These are phyloP conservation scores for Pachymerium ferrugineum DNA, from an alignment of 2,888 invertebrate species.

Conservation along the genomic window DNA sequence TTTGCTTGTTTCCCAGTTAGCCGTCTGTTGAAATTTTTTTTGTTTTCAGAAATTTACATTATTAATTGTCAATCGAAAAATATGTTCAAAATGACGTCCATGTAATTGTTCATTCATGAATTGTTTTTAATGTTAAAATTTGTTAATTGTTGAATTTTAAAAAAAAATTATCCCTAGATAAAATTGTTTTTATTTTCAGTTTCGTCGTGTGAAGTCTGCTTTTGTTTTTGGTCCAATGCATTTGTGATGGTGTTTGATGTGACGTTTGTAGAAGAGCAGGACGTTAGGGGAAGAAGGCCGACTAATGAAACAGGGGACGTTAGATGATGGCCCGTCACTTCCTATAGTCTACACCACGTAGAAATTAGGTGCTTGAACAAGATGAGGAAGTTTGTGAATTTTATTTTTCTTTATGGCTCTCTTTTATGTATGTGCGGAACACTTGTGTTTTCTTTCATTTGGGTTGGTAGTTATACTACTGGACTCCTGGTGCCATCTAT, in stretches of 20 bases:
- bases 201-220: background rate
- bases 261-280: background rate
- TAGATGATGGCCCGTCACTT: background rate
- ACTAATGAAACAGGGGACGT: conserved; percentile 24
- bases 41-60: too few species aligned
- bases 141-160: too few species aligned
- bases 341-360: background rate
- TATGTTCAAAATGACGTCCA: too few species aligned
- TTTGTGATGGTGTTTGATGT: background rate
- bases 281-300: background rate
- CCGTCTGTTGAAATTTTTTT: background rate
- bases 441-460: too few species aligned
- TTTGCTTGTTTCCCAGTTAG: background rate
- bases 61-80: too few species aligned
- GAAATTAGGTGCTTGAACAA: background rate
- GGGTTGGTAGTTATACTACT: too few species aligned
- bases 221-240: background rate
- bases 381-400: too few species aligned
- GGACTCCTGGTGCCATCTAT: too few species aligned
- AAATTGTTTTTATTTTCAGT: background rate
- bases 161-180: too few species aligned
- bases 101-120: background rate
- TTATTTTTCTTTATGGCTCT: too few species aligned
- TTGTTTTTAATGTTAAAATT: too few species aligned
- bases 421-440: too few species aligned